Evolutionary conservation across 53 echinoderm and acorn worm species (phyloP).

Genomic region (Stichopus horrens): DNA sequence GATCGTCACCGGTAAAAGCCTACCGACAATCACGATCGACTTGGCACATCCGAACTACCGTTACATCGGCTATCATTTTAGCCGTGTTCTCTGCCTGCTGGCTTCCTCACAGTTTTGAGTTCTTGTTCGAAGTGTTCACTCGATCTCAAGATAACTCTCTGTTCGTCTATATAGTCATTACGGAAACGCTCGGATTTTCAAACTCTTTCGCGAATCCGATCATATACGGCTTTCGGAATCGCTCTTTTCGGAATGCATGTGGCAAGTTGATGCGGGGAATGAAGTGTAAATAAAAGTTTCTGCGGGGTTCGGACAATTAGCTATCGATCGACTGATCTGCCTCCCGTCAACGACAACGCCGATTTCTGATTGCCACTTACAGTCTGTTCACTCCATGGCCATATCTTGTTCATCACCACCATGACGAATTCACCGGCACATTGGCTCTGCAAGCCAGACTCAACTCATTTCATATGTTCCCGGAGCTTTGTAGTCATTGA

Average conservation of each 20-base stretch:
- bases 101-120: conserved; percentile 29
- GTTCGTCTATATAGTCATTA: not conserved
- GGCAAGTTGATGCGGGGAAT: not conserved
- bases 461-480: too few species aligned
- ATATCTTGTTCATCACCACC: too few species aligned
- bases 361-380: too few species aligned
- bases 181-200: conserved; percentile 10
- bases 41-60: conserved; percentile 12
- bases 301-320: too few species aligned
- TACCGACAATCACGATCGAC: not conserved
- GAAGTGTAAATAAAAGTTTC: too few species aligned
- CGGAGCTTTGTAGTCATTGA: too few species aligned
- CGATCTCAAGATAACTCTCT: not conserved
- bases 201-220: conserved; percentile 23
- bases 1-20: not conserved
- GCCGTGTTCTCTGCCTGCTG: conserved; percentile 24
- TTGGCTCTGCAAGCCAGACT: too few species aligned
- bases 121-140: conserved; percentile 8
- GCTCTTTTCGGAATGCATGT: not conserved
- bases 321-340: too few species aligned
- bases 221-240: conserved; percentile 21
- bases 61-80: conserved; percentile 24
- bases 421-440: too few species aligned
- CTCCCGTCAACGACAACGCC: too few species aligned
- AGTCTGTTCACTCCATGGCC: too few species aligned